phyloP scores from a whole-genome alignment of 2,888 invertebrate genomes.

The Drosophila picticornis region DNA sequence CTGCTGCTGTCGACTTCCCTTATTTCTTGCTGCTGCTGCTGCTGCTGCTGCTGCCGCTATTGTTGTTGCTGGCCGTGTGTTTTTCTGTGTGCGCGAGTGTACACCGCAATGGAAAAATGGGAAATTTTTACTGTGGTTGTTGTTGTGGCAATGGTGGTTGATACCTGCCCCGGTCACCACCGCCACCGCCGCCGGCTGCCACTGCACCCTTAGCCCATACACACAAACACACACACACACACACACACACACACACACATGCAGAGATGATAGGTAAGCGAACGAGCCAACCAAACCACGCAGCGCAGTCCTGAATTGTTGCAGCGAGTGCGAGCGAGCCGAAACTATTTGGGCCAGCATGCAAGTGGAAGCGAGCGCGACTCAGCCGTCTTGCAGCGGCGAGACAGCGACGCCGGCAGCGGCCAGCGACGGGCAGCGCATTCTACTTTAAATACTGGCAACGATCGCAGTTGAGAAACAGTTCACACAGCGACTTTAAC shows the following conservation, averaged over 20 bases:
- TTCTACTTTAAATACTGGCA: conserved; percentile 85
- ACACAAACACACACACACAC: conserved; percentile 39
- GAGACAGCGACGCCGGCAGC: conserved; percentile 48
- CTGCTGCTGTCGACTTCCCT: conserved; percentile 48
- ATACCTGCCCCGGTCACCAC: conserved; percentile 77
- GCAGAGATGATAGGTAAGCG: conserved; percentile 61
- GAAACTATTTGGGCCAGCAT: not conserved
- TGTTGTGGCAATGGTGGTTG: conserved; percentile 84
- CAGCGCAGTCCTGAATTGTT: conserved; percentile 61
- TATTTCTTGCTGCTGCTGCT: conserved; percentile 49
- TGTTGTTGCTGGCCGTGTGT: conserved; percentile 43
- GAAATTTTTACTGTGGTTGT: conserved; percentile 85
- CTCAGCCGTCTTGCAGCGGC: conserved; percentile 38
- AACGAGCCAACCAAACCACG: conserved; percentile 78
- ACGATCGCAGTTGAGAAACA: conserved; percentile 85
- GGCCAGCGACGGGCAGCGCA: conserved; percentile 61
- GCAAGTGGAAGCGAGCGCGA: conserved; percentile 35
- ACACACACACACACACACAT: conserved; percentile 11
- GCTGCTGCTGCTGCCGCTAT: conserved; percentile 21
- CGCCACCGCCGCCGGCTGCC: conserved; percentile 46
- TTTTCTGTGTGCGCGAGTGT: conserved; percentile 66
- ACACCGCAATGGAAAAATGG: conserved; percentile 85
- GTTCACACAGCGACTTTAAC: conserved; percentile 85
- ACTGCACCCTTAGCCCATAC: conserved; percentile 76
- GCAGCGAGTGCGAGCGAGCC: conserved; percentile 50